These are phyloP conservation scores for Ypsolopha sequella DNA, from an alignment of 2,888 invertebrate species.

Conservation along the genomic window DNA sequence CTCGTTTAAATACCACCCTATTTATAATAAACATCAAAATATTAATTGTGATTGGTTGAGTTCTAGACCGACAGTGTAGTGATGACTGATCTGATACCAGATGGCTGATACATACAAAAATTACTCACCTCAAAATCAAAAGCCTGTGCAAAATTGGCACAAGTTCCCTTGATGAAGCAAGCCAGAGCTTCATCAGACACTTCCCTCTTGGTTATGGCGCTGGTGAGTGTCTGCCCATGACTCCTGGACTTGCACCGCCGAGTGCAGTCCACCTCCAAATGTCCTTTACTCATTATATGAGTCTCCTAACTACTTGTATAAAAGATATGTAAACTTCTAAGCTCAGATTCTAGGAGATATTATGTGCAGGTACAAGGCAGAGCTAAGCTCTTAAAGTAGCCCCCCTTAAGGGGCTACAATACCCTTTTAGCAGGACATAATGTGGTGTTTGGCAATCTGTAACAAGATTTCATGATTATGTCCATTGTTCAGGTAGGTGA, in stretches of 20 bases:
- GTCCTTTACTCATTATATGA: conserved; percentile 47
- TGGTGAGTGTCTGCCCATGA: conserved; percentile 72
- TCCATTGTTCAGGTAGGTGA: too few species aligned
- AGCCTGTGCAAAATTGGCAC: conserved; percentile 71
- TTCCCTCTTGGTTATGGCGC: conserved; percentile 75
- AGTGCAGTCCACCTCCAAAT: conserved; percentile 69
- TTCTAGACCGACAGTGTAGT: too few species aligned
- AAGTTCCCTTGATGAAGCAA: conserved; percentile 69
- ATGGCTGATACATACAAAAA: not conserved
- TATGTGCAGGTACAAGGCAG: conserved; percentile 24
- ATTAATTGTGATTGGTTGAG: too few species aligned
- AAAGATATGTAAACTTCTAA: not conserved
- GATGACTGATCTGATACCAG: too few species aligned
- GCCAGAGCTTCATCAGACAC: conserved; percentile 71
- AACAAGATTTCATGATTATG: conserved; percentile 20
- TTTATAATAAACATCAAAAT: too few species aligned
- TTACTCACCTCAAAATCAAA: conserved; percentile 68
- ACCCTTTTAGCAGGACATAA: conserved; percentile 42
- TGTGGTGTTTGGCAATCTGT: conserved; percentile 36
- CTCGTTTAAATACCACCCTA: too few species aligned
- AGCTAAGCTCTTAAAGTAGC: conserved; percentile 28
- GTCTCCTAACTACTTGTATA: not conserved
- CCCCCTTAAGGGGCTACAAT: conserved; percentile 37
- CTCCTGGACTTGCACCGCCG: conserved; percentile 66
- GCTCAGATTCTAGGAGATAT: not conserved